phyloP scores from a whole-genome alignment of 2,888 invertebrate genomes.

The Watsonalla cultraria region DNA sequence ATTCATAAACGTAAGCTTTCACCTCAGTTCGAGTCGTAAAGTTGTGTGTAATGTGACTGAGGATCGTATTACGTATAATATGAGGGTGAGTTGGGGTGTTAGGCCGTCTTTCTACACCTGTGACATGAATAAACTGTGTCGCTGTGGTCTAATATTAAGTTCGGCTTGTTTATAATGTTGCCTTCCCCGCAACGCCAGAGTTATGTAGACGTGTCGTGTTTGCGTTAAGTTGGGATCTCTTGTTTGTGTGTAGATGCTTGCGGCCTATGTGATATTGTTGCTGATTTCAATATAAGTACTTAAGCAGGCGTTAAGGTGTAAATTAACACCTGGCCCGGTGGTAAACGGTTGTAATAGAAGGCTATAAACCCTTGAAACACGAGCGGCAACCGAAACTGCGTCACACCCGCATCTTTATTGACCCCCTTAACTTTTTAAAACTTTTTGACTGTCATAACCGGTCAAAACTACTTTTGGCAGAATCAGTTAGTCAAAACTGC shows the following conservation, averaged over 20 bases:
- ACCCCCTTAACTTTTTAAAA: too few species aligned
- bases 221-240: conserved; percentile 29
- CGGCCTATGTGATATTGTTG: conserved; percentile 19
- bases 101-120: conserved; percentile 66
- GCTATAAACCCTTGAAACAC: neutral
- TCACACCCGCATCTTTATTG: too few species aligned
- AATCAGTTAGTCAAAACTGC: too few species aligned
- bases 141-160: conserved; percentile 64
- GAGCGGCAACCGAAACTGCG: too few species aligned
- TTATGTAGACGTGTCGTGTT: conserved; percentile 33
- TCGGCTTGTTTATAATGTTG: conserved; percentile 50
- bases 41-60: conserved; percentile 64
- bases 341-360: neutral
- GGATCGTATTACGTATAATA: conserved; percentile 62
- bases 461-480: too few species aligned
- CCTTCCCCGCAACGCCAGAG: conserved; percentile 13
- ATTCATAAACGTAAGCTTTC: conserved; percentile 69
- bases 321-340: conserved; percentile 5
- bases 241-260: conserved; percentile 25
- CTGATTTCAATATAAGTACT: conserved; percentile 22
- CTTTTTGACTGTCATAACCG: too few species aligned
- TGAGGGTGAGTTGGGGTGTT: conserved; percentile 55
- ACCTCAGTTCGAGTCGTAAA: conserved; percentile 68
- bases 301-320: conserved; percentile 8
- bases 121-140: conserved; percentile 62